These are phyloP conservation scores for Thysanoteuthis rhombus DNA, from an alignment of 2,888 invertebrate species.

Conservation along the genomic window DNA sequence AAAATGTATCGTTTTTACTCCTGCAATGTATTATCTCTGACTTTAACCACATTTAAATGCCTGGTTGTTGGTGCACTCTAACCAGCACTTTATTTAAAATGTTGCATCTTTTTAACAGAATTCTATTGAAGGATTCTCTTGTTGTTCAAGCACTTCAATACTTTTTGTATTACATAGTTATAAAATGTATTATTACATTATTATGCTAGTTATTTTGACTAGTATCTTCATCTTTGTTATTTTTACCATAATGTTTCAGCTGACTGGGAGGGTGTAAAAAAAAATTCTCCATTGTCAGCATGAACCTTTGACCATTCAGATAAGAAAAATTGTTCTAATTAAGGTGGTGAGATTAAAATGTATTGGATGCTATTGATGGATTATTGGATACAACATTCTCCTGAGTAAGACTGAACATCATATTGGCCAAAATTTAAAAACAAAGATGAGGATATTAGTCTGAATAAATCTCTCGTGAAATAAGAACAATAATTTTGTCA, in stretches of 20 bases:
- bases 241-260: too few relatives aligned
- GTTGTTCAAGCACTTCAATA: background rate
- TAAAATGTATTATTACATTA: background rate
- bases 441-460: background rate
- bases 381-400: background rate
- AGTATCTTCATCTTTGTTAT: background rate
- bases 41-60: background rate
- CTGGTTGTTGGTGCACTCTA: background rate
- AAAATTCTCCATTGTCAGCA: background rate
- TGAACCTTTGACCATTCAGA: background rate
- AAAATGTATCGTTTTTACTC: too few relatives aligned
- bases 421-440: background rate
- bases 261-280: background rate
- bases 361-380: background rate
- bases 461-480: background rate
- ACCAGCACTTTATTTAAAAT: background rate
- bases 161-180: background rate
- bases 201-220: background rate
- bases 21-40: background rate
- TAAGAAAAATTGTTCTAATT: background rate
- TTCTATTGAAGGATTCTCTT: background rate
- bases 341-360: background rate
- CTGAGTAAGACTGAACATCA: background rate
- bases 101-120: background rate
- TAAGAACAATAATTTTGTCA: background rate